Base-by-base conservation (phyloP, 2,888 invertebrate genomes). In the Hydraecia micacea region DNA sequence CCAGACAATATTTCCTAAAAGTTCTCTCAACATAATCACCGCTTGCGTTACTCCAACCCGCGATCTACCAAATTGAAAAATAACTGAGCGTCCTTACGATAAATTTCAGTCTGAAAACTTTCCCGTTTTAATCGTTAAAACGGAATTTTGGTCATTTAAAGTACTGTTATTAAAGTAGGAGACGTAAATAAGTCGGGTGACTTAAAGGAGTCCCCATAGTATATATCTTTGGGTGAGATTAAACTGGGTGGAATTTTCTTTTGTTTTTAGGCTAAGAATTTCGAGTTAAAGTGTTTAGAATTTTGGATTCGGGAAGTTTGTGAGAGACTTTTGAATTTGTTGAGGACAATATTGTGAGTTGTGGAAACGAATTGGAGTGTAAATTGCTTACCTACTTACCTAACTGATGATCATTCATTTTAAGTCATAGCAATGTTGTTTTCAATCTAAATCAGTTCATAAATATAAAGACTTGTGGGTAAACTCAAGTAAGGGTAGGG, bases 31-130 rank as follows among this genome's bases (percentile, higher is more conserved):
- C 85, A 92, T 94, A 95, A 95, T 94, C 93, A 93, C 88, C 91
- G 90, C 89, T 95, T 93, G 92, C 93, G 93, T 91, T 93, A 92
- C 92, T 92, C 91, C 90, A 90, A 91, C 93, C 89, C 91, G 90
- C 91, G 91, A 94, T 93, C 93, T 90, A 90, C 93, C 93, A 95
- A 96, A 96, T 96, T 96, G 96, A 96, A 96, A 96, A 96, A 96
- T 96, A 96, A 95, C 96, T 96, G 93, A 94, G 94, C 94, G 93
- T 93, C 92, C 91, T 89, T 84, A 91, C 91, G 87, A 95, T 95
- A 95, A 95, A 95, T 95, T 94, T 92, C 85, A 89, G 90, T 75
- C 86, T 86, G 85, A 80, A 92, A 95, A 94, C 92, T 95, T 95
- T 86, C 79, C 84, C 84, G 86, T 92, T 93, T 81, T 93, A 94